Conservation (phyloP, 1,140 invertebrate species). For the Lepidurus packardi region DNA sequence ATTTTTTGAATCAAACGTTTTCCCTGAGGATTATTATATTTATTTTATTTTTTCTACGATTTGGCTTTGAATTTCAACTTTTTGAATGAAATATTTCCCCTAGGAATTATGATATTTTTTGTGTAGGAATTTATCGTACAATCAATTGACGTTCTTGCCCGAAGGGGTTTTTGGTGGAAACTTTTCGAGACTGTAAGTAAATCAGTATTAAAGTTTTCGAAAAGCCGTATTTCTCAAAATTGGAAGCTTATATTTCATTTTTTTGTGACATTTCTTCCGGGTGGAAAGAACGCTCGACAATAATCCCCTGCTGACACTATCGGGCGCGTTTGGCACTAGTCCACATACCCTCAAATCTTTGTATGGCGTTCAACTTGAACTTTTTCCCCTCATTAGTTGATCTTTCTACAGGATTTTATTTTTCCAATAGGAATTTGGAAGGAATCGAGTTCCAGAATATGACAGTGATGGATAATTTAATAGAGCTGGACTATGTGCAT, state of each 20-base stretch:
- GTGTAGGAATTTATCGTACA: not conserved
- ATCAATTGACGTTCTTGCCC: not conserved
- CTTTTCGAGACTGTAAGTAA: not conserved
- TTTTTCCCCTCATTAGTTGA: not conserved
- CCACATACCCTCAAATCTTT: slow-evolving; percentile 27
- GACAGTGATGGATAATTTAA: slow-evolving; percentile 50
- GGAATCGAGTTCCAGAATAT: slow-evolving; percentile 44
- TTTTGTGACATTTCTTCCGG: too few species aligned
- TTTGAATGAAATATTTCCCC: too few species aligned
- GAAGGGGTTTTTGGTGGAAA: not conserved
- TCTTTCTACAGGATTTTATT: slow-evolving; percentile 15
- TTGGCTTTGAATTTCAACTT: too few species aligned
- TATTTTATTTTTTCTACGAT: too few species aligned
- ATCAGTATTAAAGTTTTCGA: not conserved
- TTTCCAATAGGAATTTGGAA: slow-evolving; percentile 39
- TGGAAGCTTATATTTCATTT: too few species aligned
- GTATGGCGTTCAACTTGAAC: slow-evolving; percentile 7
- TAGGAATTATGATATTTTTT: not conserved
- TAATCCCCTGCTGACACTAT: not conserved
- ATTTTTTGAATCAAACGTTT: too few species aligned
- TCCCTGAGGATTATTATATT: too few species aligned
- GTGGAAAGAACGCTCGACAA: not conserved
- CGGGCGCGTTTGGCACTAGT: not conserved
- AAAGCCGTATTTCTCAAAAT: too few species aligned
- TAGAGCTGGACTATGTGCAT: slow-evolving; percentile 50